phyloP scores from a whole-genome alignment of 2,888 invertebrate species.

The Hipparchia sbordonii region DNA sequence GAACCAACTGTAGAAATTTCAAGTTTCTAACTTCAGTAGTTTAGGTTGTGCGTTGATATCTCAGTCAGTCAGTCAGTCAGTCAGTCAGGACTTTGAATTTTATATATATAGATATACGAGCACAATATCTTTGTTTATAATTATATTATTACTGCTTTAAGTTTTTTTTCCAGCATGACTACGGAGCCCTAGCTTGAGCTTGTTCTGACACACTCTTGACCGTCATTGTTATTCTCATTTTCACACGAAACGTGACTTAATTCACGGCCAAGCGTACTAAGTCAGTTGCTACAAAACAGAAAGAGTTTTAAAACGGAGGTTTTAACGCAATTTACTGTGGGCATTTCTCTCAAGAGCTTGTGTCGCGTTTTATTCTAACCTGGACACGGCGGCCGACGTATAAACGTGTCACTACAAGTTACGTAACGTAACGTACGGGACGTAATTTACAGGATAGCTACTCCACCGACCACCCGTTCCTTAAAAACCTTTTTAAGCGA shows the following conservation, averaged over 20 bases:
- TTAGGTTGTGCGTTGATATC: too few species aligned
- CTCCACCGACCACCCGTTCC: constrained; percentile 17
- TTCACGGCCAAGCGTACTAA: background rate
- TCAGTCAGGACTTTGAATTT: too few species aligned
- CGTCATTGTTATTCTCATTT: background rate
- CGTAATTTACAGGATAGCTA: constrained; percentile 29
- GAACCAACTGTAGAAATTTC: too few species aligned
- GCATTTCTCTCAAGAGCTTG: constrained; percentile 23
- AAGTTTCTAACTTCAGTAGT: too few species aligned
- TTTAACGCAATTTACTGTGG: constrained; percentile 12
- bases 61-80: too few species aligned
- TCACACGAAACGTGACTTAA: background rate
- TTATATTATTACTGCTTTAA: too few species aligned
- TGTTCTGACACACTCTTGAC: too few species aligned
- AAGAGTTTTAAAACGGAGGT: constrained; percentile 1
- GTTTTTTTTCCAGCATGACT: too few species aligned
- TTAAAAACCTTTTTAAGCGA: constrained; percentile 27
- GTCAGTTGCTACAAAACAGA: background rate
- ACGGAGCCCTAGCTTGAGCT: too few species aligned
- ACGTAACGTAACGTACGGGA: background rate
- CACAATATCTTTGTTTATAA: too few species aligned
- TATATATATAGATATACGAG: too few species aligned
- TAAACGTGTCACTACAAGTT: constrained; percentile 28
- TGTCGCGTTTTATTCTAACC: constrained; percentile 23
- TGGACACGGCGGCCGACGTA: constrained; percentile 8